Evolutionary conservation across 64 coral and sea anemone genomes (phyloP).

Genomic region (Porites australiensis): DNA sequence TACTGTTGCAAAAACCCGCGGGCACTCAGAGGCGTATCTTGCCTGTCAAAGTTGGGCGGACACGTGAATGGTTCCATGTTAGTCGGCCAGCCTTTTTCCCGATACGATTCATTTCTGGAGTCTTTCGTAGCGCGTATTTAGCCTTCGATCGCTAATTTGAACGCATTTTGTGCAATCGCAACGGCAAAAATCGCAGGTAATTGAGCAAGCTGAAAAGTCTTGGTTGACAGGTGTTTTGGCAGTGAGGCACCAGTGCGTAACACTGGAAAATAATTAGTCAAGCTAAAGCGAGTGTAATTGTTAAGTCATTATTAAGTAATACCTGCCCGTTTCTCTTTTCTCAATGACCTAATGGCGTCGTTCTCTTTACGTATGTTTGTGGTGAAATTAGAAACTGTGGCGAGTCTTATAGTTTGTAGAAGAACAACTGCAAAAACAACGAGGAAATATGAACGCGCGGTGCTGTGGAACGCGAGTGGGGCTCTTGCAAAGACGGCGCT

Average conservation of each 20-base stretch:
- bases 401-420: neutral
- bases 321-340: conserved; percentile 58
- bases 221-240: conserved; percentile 80
- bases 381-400: neutral
- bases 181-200: conserved; percentile 21
- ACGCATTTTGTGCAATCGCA: neutral
- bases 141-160: neutral
- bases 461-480: conserved; percentile 16
- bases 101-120: neutral
- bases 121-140: neutral
- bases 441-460: conserved; percentile 19
- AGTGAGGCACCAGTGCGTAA: conserved; percentile 65
- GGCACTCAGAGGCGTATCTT: neutral
- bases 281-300: conserved; percentile 83
- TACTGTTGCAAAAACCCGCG: neutral
- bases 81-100: neutral
- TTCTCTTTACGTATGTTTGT: conserved; percentile 71
- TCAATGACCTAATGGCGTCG: conserved; percentile 77
- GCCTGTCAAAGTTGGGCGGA: neutral
- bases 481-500: conserved; percentile 32
- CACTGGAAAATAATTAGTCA: conserved; percentile 79
- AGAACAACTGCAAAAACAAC: neutral
- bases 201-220: neutral
- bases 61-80: neutral
- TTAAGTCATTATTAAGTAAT: conserved; percentile 99